phyloP scores from a whole-genome alignment of 2,113 vertebrate genomes.

The Malurus melanocephalus region DNA sequence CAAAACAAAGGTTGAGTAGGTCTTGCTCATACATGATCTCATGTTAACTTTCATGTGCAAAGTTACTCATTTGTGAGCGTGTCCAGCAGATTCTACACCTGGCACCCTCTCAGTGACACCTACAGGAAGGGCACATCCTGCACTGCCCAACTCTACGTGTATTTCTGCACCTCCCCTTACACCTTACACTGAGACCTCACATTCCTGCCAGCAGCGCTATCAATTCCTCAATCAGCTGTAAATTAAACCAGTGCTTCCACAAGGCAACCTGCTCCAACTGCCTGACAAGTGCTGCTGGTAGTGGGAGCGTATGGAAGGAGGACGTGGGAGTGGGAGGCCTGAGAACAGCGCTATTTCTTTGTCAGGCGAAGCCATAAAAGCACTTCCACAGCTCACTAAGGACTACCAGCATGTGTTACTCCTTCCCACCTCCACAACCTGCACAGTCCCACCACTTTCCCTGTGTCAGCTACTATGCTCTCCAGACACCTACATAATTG shows the following conservation, averaged over 20 bases:
- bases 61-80: neutral
- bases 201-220: neutral
- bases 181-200: neutral
- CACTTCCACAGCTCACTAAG: neutral
- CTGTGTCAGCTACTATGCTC: neutral
- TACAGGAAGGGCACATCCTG: neutral
- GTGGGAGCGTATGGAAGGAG: accelerated
- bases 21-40: neutral
- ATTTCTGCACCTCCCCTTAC: neutral
- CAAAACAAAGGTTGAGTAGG: neutral
- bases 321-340: neutral
- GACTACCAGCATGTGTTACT: neutral
- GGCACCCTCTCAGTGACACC: neutral
- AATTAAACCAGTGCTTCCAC: neutral
- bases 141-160: accelerated
- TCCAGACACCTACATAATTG: accelerated
- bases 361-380: neutral
- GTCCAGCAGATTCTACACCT: neutral
- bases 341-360: neutral
- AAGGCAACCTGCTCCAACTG: neutral
- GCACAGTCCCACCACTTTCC: neutral
- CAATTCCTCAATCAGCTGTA: neutral
- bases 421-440: neutral
- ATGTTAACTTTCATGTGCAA: neutral
- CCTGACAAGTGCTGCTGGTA: neutral